Evolutionary conservation across 53 echinoderm and acorn worm genomes (phyloP), one percentile per base, ranked within the genome.

Genomic region (Temnopleurus reevesii): DNA sequence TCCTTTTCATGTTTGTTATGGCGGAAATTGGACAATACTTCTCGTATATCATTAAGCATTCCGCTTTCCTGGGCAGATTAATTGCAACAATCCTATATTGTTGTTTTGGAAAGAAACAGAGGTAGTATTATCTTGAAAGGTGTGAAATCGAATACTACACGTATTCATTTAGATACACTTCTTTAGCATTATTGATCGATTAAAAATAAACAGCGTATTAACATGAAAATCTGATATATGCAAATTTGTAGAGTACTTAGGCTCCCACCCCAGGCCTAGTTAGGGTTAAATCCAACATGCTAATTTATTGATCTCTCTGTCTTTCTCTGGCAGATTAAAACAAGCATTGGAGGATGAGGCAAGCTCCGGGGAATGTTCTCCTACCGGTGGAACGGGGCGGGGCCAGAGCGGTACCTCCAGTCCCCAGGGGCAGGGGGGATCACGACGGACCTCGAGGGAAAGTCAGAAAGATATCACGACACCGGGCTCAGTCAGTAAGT

Each of bases 341-440:
- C 96, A 93, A 94, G 96, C 96, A 23, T 85, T 93, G 51, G 96
- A 96, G 29, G 95, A 93, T 35, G 96, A 94, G 23, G 88, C 93
- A 3, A 92, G 92, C 41, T 88, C 94, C 15, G 86, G 92, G 19
- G 92, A 92, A 33, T 92, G 90, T 44, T 90, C 92, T 13, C 90
- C 92, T 7, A 85, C 90, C 0, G 88, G 71, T 4, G 54, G 55
- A 3, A 63, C 10, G 2, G 86, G 86, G 63, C 60, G 63, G 7
- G 46, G 86, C 46, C 86, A 86, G 86, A 86, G 86, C 8, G 86
- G 86, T 47, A 87, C 88, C 19, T 66, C 88, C 24, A 87, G 88
- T 35, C 88, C 88, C 35, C 88, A 87, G 71, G 88, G 88, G 9
- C 88, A 87, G 71, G 71, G 65, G 61, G 79, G 46, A 2, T 87